A percentile compares a stretch with the other conserved stretches of the same genome.
Conservation (phyloP, 2,888 invertebrate genomes). For the Anaspis maculata region DNA sequence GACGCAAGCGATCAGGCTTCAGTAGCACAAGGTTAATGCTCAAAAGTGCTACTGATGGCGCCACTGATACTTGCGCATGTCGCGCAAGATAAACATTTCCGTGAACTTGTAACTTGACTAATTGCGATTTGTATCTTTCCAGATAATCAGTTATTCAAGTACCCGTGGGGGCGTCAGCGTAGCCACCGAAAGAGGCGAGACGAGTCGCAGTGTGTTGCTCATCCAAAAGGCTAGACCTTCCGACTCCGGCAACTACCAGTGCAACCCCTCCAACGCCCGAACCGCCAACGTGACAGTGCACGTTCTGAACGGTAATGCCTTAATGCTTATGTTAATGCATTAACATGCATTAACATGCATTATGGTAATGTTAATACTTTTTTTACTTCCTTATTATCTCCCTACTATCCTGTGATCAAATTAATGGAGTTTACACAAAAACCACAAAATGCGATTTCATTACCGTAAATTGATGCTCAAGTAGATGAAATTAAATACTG, state of each 20-base stretch:
- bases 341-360: not conserved
- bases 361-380: too few relatives aligned
- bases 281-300: conserved; percentile 86
- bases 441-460: not conserved
- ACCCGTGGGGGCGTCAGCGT: conserved; percentile 85
- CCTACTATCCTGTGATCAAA: too few relatives aligned
- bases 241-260: conserved; percentile 87
- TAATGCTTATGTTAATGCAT: not conserved
- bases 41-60: too few relatives aligned
- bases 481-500: not conserved
- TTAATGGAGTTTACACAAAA: not conserved
- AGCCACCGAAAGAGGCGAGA: conserved; percentile 84
- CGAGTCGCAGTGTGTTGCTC: conserved; percentile 80
- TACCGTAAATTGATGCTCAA: not conserved
- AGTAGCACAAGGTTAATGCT: too few relatives aligned
- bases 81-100: too few relatives aligned
- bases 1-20: too few relatives aligned
- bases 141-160: conserved; percentile 94
- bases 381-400: too few relatives aligned
- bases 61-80: too few relatives aligned
- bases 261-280: conserved; percentile 90
- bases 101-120: too few relatives aligned
- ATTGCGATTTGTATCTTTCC: conserved; percentile 36
- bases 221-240: conserved; percentile 80
- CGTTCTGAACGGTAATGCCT: conserved; percentile 89